These are phyloP conservation scores for Tetranychus truncatus DNA, from an alignment of 2,888 invertebrate species.

Conservation along the genomic window DNA sequence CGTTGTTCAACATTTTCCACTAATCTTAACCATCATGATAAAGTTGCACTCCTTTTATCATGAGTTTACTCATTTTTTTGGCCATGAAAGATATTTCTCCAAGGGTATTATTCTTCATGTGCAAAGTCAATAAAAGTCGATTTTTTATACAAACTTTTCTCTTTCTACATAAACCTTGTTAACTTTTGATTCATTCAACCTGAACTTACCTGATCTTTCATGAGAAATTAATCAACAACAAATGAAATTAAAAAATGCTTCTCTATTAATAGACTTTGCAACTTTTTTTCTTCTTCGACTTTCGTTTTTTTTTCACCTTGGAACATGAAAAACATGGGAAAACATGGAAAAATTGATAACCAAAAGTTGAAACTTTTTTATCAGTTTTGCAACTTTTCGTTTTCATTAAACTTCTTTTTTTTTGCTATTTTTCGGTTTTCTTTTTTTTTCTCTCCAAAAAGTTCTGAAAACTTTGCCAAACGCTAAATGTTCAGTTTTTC, in stretches of 20 bases:
- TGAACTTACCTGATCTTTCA: neutral
- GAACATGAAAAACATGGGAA: too few species aligned
- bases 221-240: neutral
- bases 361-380: too few species aligned
- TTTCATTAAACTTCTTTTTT: too few species aligned
- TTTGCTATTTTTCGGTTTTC: too few species aligned
- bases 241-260: neutral
- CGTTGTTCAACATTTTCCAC: neutral
- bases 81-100: neutral
- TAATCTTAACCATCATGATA: neutral
- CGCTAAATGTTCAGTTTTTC: too few species aligned
- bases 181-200: neutral
- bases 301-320: too few species aligned
- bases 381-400: too few species aligned
- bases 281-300: too few species aligned
- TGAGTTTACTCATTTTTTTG: neutral
- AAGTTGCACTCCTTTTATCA: neutral
- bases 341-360: too few species aligned
- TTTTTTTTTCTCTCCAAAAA: too few species aligned
- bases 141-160: neutral
- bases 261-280: too few species aligned
- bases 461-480: too few species aligned
- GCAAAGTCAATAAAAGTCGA: neutral
- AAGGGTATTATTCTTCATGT: neutral
- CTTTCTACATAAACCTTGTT: neutral